Evolutionary conservation across 2,113 vertebrate species (phyloP).

Genomic region (Chrysochloris asiatica): DNA sequence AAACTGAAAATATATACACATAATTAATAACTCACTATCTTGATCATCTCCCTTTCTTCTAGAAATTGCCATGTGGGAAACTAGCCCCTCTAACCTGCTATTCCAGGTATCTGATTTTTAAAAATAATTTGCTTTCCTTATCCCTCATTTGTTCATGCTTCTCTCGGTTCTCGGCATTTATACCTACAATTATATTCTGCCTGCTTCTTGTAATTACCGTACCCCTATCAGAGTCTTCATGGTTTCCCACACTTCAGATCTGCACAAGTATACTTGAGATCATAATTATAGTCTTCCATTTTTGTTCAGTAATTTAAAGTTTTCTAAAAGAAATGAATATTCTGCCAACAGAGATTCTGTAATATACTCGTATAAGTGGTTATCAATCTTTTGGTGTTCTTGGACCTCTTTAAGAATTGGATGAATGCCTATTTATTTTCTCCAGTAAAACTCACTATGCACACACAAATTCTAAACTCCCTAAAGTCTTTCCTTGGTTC

Average conservation of each 20-base stretch:
- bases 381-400: not conserved
- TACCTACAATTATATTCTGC: conserved; percentile 61
- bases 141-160: conserved; percentile 36
- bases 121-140: conserved; percentile 54
- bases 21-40: not conserved
- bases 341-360: conserved; percentile 49
- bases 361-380: not conserved
- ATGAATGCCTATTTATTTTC: conserved; percentile 21
- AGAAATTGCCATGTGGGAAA: not conserved
- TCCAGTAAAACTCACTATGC: not conserved
- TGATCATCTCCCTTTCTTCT: not conserved
- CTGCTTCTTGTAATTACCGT: conserved; percentile 69
- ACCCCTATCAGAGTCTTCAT: conserved; percentile 4
- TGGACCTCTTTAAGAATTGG: not conserved
- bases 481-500: not conserved
- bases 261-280: conserved; percentile 34
- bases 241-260: conserved; percentile 55
- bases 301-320: conserved; percentile 61
- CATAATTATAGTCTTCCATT: conserved; percentile 67
- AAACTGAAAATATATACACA: too few relatives aligned
- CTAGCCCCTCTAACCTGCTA: not conserved
- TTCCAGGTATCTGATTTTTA: conserved; percentile 44
- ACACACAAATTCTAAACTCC: not conserved
- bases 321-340: conserved; percentile 48
- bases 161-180: conserved; percentile 47